Evolutionary conservation across 1,140 invertebrate species (phyloP), one percentile per base, ranked within the genome.

Genomic region (Atta texana): DNA sequence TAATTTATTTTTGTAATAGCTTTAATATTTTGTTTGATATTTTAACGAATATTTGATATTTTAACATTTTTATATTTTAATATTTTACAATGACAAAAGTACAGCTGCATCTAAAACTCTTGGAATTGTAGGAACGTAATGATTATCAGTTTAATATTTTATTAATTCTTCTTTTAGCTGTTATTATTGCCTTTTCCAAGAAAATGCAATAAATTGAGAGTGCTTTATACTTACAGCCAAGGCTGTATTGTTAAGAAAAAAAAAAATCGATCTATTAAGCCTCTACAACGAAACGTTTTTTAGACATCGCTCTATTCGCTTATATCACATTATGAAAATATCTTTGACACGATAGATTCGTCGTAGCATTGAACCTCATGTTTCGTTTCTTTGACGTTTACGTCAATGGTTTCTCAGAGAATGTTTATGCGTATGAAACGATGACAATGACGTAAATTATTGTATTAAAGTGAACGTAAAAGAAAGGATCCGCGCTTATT

Each of bases 381-480:
- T 71, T 61, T 82, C 57, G 71, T 74, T 71, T 49, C 55, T 21
- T 18, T 31, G 18, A 24, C 24, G 24, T 55, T 55, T 21, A 68
- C 5, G 44, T 55, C 18, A 49, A 81, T 31, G 8, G 16, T 39
- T 55, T 80, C 31, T 8, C 64, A 3, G 31, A 2, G 49, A 7
- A 24, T 39, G 61, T 55, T 71, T 14, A 24, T 10, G 68, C 16
- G 24, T 39, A 28, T 55, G 63, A 57, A 68, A 71, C 31, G 64
- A 34, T 69, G 80, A 61, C 68, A 39, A 61, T 61, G 59, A 74
- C 14, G 68, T 34, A 53, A 57, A 21, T 57, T 31, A 72, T 24
- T 24, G 24, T 24, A 24, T 82, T 59, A 49, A 74, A 34, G 53
- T 39, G 14, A 5, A 18, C 24, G 55, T 44, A 24, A 61, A 74